Conservation (phyloP, 1,140 invertebrate species). For the Philotrypesis tridentata region DNA sequence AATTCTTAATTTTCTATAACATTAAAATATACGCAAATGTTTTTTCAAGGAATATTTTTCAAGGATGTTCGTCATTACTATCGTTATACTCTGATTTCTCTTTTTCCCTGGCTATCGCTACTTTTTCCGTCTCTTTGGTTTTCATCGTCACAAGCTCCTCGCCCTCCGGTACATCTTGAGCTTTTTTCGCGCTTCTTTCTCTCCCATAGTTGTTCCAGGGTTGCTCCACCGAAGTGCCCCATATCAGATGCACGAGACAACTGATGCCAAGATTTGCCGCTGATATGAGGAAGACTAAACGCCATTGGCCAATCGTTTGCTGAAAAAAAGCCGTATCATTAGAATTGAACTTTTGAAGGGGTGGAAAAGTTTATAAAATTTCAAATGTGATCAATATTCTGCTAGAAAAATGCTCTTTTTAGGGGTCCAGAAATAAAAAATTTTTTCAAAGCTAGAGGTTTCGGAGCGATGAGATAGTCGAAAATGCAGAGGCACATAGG, state of each 20-base stretch:
- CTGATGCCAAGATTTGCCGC: slow-evolving; percentile 74
- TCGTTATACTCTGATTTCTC: not conserved
- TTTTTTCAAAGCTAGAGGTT: too few relatives aligned
- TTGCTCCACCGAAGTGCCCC: slow-evolving; percentile 77
- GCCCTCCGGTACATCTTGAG: slow-evolving; percentile 40
- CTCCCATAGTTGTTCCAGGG: slow-evolving; percentile 75
- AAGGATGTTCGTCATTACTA: too few relatives aligned
- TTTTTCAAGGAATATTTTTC: too few relatives aligned
- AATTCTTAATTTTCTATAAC: too few relatives aligned
- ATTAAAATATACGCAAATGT: too few relatives aligned
- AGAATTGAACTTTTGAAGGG: too few relatives aligned
- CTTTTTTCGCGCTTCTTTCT: slow-evolving; percentile 43
- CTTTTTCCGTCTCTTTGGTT: not conserved
- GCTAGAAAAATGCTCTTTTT: too few relatives aligned
- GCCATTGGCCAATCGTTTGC: slow-evolving; percentile 82
- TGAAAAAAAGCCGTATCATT: slow-evolving; percentile 59
- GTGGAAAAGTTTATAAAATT: too few relatives aligned
- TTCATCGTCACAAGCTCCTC: not conserved
- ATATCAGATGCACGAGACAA: slow-evolving; percentile 74
- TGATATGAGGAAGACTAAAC: slow-evolving; percentile 78
- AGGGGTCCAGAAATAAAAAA: too few relatives aligned
- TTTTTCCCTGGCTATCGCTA: not conserved
- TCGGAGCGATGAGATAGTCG: too few relatives aligned
- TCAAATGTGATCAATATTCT: too few relatives aligned
- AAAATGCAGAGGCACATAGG: too few relatives aligned